Base-by-base conservation (phyloP, 2,797 vertebrate species). In the Chanos chanos region DNA sequence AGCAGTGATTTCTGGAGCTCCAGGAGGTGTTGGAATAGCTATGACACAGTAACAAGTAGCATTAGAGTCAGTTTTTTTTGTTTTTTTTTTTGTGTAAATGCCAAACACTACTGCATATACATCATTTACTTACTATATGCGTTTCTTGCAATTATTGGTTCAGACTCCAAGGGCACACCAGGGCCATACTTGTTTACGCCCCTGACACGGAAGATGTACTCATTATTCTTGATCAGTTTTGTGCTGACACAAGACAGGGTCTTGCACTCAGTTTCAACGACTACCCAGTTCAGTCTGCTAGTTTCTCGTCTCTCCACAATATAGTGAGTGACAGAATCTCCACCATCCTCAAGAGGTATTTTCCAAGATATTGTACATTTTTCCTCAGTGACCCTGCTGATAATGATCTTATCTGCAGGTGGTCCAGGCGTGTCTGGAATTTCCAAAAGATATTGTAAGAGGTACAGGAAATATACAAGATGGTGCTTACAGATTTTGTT, bases 251-350 rank as follows among this genome's bases (percentile, higher is more conserved):
- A 90, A 15, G 97, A 97, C 59, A 96, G 81, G 0, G 94, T 91
- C 78, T 91, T 94, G 84, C 97, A 99, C 84, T 99, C 96, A 0
- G 88, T 64, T 78, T 99, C 96, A 85, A 98, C 92, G 41, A 94
- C 78, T 41, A 93, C 94, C 97, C 97, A 99, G 76, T 99, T 95
- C 58, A 99, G 94, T 56, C 97, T 92, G 78, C 96, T 99, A 28
- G 97, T 99, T 85, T 99, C 97, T 0, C 96, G 95, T 41, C 96
- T 91, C 85, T 99, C 97, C 69, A 99, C 85, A 0, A 98, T 85
- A 70, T 97, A 99, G 73, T 99, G 95, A 34, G 82, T 85, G 59
- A 95, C 86, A 41, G 68, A 65, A 81, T 94, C 93, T 44, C 97
- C 96, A 61, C 97, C 97, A 9, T 99, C 96, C 83, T 98, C 95